Evolutionary conservation across 2,797 vertebrate species (phyloP), one percentile per base, ranked within the genome.

Genomic region (Pipistrellus nathusii): DNA sequence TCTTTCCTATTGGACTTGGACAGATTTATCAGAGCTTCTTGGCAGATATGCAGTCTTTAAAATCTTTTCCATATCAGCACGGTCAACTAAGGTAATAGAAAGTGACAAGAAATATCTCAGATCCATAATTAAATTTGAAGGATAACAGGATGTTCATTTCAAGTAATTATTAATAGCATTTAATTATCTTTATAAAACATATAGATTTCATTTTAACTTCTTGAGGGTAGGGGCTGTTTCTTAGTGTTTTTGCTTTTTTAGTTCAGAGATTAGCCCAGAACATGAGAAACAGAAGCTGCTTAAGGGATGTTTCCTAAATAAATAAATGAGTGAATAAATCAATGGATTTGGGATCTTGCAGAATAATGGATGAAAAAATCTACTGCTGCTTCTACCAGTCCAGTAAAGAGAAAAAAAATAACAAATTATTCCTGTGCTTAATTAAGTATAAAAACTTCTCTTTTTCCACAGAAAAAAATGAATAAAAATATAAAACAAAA

Each of bases 11-110:
- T 93, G 85, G 53, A 53, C 64, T 89, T 44, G 44, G 48, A 93
- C 25, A 78, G 92, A 94, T 92, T 92, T 90, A 94, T 88, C 80
- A 90, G 30, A 94, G 75, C n/a, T 92, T 89, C 62, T 87, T 96
- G 90, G 93, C 85, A 95, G 88, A 78, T 27, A 59, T 0, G 14
- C 8, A 89, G 38, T n/a, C 53, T 95, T 88, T 93, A 81, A 94
- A 92, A 93, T 93, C 32, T 57, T 92, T 93, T 91, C 95, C 35
- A 35, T 71, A 92, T 80, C 68, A 89, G 55, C 51, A 90, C 41
- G 14, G 10, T 21, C 46, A 94, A 55, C 23, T 38, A 85, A 93
- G 76, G 53, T n/a, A 78, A 27, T 59, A 80, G 30, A 94, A 90
- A 94, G 62, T 59, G 92, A 89, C 83, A 92, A 93, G 85, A 93